Evolutionary conservation across 2,888 invertebrate species (phyloP).

Genomic region (Ellobium chinense): DNA sequence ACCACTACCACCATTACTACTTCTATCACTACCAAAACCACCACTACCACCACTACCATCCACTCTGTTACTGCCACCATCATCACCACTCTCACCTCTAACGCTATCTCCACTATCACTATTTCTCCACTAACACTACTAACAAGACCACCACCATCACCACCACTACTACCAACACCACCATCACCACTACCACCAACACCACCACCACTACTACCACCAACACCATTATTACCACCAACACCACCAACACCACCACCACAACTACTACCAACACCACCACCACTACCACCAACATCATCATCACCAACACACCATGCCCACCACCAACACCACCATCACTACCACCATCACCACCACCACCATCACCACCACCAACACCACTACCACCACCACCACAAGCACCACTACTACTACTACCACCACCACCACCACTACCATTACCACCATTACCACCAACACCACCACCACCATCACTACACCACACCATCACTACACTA

Average conservation of each 20-base stretch:
- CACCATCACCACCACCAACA: constrained; percentile 12
- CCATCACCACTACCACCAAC: background rate
- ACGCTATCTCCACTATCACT: background rate
- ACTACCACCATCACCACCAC: constrained; percentile 10
- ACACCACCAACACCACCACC: background rate
- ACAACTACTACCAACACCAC: background rate
- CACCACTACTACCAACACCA: background rate
- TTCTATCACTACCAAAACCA: background rate
- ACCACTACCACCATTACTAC: background rate
- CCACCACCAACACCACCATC: background rate
- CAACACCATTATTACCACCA: background rate
- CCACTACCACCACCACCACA: constrained; percentile 2
- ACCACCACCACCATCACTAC: background rate
- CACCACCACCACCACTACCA: background rate
- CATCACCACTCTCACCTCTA: background rate
- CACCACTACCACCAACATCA: background rate
- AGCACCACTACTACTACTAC: constrained; percentile 7
- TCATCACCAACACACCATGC: background rate
- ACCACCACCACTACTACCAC: background rate
- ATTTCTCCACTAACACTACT: background rate
- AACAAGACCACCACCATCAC: background rate
- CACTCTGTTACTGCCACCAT: background rate
- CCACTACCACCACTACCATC: background rate
- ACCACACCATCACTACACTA: background rate
- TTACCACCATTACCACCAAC: background rate